Base-by-base conservation (phyloP, 2,888 invertebrate genomes). In the Leptura quadrifasciata region DNA sequence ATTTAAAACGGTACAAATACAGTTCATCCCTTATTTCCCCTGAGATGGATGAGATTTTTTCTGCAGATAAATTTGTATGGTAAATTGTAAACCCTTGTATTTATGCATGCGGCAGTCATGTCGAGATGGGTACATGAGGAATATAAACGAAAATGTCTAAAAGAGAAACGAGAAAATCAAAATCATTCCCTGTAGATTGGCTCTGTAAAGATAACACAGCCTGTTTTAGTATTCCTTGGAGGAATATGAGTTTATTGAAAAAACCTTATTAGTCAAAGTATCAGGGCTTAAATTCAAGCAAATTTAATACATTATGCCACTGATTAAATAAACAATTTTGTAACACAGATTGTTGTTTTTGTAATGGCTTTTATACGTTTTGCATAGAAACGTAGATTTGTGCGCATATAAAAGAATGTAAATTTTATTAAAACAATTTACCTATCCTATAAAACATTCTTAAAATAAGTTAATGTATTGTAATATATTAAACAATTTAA, bases 101-200 rank as follows among this genome's bases (percentile, higher is more conserved):
- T 39, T 39, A 39, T 39, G 39, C 39, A 39, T 39, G 39, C 12
- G 39, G 39, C 39, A 39, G 39, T 39, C 39, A 39, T 47, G 47
- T 47, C 47, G n/a, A n/a, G 47, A 15, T 47, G 47, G n/a, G 47
- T 15, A 47, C 47, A 47, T 47, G 47, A 47, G 47, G 47, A 47
- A 47, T n/a, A 47, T 47, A n/a, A 47, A 47, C 47, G 47, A 47
- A 47, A 47, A 47, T 47, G 47, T 47, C n/a, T 47, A 47, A 47
- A 47, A 47, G 47, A 47, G 47, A 47, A 4, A 47, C 4, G 47
- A 15, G 47, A 47, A 47, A 15, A 47, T 47, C 47, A 47, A 47
- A 47, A 47, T n/a, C n/a, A 47, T 47, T 47, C 47, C 47, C 47
- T 6, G n/a, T 6, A 47, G 47, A 47, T 47, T 47, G 47, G 47